Evolutionary conservation across 2,888 invertebrate species (phyloP).

Genomic region (Antitype chi): DNA sequence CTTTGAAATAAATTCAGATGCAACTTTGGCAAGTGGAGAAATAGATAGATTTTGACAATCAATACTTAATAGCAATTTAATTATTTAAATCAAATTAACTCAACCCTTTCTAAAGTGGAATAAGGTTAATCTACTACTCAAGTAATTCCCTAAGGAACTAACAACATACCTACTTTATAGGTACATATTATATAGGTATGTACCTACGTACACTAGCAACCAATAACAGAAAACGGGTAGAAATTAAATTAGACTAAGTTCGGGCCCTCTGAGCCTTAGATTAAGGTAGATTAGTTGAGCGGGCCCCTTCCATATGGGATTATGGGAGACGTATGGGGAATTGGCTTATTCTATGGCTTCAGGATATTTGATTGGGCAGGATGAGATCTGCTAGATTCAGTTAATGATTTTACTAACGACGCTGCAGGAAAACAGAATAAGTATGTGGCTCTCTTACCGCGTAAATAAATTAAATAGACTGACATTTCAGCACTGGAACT

Average conservation of each 20-base stretch:
- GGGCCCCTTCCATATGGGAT: conserved; percentile 47
- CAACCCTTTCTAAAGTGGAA: neutral
- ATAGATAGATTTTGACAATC: too few relatives aligned
- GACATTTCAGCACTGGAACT: neutral
- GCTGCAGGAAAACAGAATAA: neutral
- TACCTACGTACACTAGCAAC: conserved; percentile 28
- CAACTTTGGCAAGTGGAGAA: neutral
- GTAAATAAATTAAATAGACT: neutral
- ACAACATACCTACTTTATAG: conserved; percentile 9
- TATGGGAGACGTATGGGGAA: conserved; percentile 57
- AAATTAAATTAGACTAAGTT: conserved; percentile 66
- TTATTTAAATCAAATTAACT: neutral
- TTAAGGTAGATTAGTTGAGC: conserved; percentile 64
- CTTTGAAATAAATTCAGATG: neutral
- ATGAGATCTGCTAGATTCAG: conserved; percentile 21
- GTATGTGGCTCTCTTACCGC: neutral
- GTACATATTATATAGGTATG: neutral
- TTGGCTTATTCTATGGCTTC: conserved; percentile 48
- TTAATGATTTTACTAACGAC: neutral
- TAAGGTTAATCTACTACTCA: conserved; percentile 7
- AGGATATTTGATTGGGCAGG: conserved; percentile 43
- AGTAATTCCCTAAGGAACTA: conserved; percentile 37
- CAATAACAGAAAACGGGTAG: conserved; percentile 59
- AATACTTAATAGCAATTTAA: neutral
- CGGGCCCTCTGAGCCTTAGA: conserved; percentile 57